These are phyloP conservation scores for Sebastolobus altivelis DNA, from an alignment of 2,797 vertebrate species.

Conservation along the genomic window DNA sequence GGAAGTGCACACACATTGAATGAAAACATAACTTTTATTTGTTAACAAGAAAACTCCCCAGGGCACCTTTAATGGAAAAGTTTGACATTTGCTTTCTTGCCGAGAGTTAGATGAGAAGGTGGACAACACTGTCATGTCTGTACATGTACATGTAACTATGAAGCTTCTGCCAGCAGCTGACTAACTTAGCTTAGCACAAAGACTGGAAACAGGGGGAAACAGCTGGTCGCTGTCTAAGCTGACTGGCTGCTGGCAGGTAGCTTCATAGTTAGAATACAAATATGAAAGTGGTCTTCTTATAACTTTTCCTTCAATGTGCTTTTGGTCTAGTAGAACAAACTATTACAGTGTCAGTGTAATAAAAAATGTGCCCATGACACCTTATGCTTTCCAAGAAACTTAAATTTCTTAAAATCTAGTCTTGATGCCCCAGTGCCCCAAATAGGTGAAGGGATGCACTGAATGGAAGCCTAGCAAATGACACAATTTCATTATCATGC, in stretches of 20 bases:
- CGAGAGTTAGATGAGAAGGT: too few species aligned
- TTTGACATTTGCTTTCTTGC: too few species aligned
- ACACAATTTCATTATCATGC: conserved; percentile 21
- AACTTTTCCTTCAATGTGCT: background rate
- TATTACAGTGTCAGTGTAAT: conserved; percentile 2
- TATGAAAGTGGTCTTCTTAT: background rate
- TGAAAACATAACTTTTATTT: too few species aligned
- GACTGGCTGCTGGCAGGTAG: background rate
- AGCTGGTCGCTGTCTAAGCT: background rate
- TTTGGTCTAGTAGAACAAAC: background rate
- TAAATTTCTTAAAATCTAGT: conserved; percentile 12
- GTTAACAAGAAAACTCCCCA: too few species aligned
- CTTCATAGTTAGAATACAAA: background rate
- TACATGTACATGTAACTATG: background rate
- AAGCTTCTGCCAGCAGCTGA: background rate
- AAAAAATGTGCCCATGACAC: background rate
- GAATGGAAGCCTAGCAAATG: conserved; percentile 23
- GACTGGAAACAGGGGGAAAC: background rate
- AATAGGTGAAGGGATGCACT: conserved; percentile 17
- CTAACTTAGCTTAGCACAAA: background rate
- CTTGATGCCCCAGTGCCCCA: conserved; percentile 28
- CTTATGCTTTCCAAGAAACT: background rate
- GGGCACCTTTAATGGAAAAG: too few species aligned
- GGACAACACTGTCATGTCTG: too few species aligned
- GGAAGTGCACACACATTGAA: too few species aligned